Evolutionary conservation across 2,797 vertebrate genomes (phyloP).

Genomic region (Dromococcyx pavoninus): DNA sequence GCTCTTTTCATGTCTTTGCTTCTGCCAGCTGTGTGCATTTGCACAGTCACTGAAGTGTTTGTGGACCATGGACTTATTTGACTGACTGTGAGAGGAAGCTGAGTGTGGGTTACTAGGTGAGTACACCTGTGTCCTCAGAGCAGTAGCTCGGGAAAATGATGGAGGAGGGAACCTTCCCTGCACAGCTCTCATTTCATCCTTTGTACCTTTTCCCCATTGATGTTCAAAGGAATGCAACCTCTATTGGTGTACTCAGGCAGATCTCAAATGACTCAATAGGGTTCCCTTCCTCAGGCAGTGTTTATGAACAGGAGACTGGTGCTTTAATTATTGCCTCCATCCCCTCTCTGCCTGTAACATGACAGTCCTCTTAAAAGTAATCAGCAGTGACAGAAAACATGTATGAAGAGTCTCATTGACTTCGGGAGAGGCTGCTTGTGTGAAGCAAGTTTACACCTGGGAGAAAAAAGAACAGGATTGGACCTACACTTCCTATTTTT

Average conservation of each 20-base stretch:
- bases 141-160: not conserved
- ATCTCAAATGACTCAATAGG: not conserved
- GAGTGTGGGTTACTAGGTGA: not conserved
- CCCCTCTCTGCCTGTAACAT: not conserved
- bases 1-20: not conserved
- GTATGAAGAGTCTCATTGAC: slow-evolving; percentile 17
- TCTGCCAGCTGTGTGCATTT: not conserved
- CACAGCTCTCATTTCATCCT: not conserved
- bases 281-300: not conserved
- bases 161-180: slow-evolving; percentile 34
- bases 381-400: slow-evolving; percentile 40
- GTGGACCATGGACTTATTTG: not conserved
- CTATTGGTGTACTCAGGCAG: not conserved
- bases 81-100: not conserved
- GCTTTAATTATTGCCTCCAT: slow-evolving; percentile 8
- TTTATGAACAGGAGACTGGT: not conserved
- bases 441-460: slow-evolving; percentile 34
- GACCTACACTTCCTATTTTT: slow-evolving; percentile 23
- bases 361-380: slow-evolving; percentile 34
- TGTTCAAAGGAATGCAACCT: slow-evolving; percentile 35
- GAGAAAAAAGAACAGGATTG: slow-evolving; percentile 1
- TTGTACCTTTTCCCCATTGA: slow-evolving; percentile 32
- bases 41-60: not conserved
- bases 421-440: slow-evolving; percentile 23
- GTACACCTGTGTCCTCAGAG: not conserved